Conservation (phyloP, 2,113 vertebrate genomes). For the Bothrops jararaca region DNA sequence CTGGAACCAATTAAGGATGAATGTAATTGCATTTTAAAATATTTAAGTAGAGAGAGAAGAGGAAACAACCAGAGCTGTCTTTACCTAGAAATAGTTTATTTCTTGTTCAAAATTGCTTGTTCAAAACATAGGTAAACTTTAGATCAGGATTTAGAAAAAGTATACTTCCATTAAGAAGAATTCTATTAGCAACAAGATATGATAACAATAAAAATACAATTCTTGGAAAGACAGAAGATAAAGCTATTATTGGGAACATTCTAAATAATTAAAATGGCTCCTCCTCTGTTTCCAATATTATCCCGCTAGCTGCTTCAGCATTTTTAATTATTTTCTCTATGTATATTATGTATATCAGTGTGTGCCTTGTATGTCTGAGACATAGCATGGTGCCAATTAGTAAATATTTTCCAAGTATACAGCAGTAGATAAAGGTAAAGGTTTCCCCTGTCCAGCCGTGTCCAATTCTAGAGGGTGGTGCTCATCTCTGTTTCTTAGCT, state of each 20-base stretch:
- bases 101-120: background rate
- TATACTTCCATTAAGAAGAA: background rate
- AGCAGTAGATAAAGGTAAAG: too few relatives aligned
- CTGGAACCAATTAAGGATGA: too few relatives aligned
- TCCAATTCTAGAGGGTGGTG: too few relatives aligned
- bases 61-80: background rate
- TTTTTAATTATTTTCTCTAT: background rate
- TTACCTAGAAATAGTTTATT: background rate
- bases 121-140: background rate
- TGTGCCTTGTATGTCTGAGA: too few relatives aligned
- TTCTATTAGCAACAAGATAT: too few relatives aligned
- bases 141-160: background rate
- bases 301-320: background rate
- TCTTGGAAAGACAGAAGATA: background rate
- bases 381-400: too few relatives aligned
- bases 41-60: background rate
- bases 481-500: too few relatives aligned
- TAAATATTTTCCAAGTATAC: too few relatives aligned
- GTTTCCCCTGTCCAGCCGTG: too few relatives aligned
- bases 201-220: background rate
- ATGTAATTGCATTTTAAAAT: background rate
- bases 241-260: background rate
- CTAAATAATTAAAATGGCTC: background rate
- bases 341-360: background rate
- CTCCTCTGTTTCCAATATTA: background rate